A percentile compares a stretch with the other conserved stretches of the same genome.
Conservation (phyloP, 1,140 invertebrate species). For the Pissodes strobi region DNA sequence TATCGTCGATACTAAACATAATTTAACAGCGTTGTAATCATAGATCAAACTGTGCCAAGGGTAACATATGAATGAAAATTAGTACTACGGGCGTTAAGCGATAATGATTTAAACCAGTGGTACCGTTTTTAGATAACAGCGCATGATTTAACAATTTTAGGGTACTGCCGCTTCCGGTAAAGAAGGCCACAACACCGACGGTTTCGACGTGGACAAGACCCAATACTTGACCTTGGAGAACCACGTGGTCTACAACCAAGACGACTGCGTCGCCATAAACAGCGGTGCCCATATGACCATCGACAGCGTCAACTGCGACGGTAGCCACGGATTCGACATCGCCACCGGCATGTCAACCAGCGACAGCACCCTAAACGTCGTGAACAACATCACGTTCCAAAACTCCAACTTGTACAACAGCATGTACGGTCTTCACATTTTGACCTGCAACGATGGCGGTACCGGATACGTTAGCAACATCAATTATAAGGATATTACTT, state of each 20-base stretch:
- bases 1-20: too few relatives aligned
- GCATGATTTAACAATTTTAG: too few relatives aligned
- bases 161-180: not conserved
- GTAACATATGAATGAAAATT: too few relatives aligned
- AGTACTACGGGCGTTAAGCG: too few relatives aligned
- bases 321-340: conserved; percentile 19
- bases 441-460: conserved; percentile 12
- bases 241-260: conserved; percentile 12
- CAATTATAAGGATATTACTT: not conserved
- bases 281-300: conserved; percentile 7
- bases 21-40: too few relatives aligned
- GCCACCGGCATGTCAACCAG: conserved; percentile 13
- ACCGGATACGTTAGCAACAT: not conserved
- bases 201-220: conserved; percentile 2
- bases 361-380: not conserved
- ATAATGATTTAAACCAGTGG: too few relatives aligned
- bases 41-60: too few relatives aligned
- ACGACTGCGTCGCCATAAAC: conserved; percentile 22
- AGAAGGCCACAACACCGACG: conserved; percentile 12
- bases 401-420: not conserved
- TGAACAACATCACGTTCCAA: conserved; percentile 9
- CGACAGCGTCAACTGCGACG: not conserved
- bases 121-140: too few relatives aligned
- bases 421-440: conserved; percentile 12
- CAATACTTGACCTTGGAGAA: not conserved